phyloP scores from a whole-genome alignment of 2,797 vertebrate genomes.

The Tamandua tetradactyla region DNA sequence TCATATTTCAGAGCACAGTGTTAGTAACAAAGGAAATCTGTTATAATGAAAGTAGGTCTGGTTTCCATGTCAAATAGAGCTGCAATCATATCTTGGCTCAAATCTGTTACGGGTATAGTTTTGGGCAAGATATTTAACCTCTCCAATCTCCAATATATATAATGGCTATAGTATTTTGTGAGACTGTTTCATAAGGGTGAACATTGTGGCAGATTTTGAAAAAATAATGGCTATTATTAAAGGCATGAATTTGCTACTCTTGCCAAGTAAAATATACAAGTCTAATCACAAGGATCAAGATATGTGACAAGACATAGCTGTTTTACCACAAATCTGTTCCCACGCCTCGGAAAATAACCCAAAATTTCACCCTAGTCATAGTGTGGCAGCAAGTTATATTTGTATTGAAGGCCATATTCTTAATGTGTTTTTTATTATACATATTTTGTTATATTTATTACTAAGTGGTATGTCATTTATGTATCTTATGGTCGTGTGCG shows the following conservation, averaged over 20 bases:
- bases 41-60: rapidly evolving
- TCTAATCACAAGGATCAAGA: neutral
- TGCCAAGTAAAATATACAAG: neutral
- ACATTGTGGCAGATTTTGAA: neutral
- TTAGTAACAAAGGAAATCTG: neutral
- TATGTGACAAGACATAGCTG: neutral
- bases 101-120: neutral
- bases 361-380: neutral
- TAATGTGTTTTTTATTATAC: neutral
- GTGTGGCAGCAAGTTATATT: neutral
- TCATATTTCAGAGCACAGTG: neutral
- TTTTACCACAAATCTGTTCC: neutral
- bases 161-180: neutral
- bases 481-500: neutral
- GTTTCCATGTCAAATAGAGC: neutral
- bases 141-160: neutral
- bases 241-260: neutral
- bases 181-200: neutral
- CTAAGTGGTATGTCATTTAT: neutral
- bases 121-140: neutral
- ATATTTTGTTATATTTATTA: neutral
- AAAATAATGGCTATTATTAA: neutral
- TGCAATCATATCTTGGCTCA: neutral
- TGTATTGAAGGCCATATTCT: neutral
- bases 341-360: neutral